Base-by-base conservation (phyloP, 1,140 invertebrate species). In the Coenobita brevimanus region DNA sequence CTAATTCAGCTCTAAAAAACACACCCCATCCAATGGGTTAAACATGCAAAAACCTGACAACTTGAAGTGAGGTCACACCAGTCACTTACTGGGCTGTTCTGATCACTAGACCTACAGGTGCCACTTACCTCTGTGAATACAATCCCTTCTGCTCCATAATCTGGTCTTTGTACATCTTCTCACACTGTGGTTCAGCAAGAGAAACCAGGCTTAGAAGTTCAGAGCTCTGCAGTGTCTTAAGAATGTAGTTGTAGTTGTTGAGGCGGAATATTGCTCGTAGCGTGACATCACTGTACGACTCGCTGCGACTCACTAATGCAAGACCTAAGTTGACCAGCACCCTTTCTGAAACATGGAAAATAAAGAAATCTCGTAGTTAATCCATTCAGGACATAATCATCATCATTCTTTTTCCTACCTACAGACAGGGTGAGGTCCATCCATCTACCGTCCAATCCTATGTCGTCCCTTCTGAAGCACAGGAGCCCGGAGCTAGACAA, bases 221-320 rank as follows among this genome's bases (percentile, higher is more conserved):
- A 88, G 96, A 97, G 89, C 96, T 94, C 91, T 97, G 95, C 33
- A 98, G 93, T 57, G 97, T 96, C 93, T 97, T 98, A 8, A 98
- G 93, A 82, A 99, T 96, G 91, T 99, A 98, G 93, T 98, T 96
- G 88, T 97, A 97, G 92, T 99, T 99, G 92, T 98, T 98, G 27
- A 98, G 93, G 4, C 97, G 94, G 92, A 98, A 98, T 50, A 98
- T 94, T 67, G 97, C 95, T 91, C 96, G 96, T 13, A 98, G 94
- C 33, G 95, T 96, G 75, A 94, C 93, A 92, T 98, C 97, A 43
- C 94, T 95, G 90, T 97, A 98, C 3, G 93, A 75, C 85, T 92
- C 91, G 84, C 90, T 90, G 2, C 88, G 79, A 41, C 93, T 85
- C 90, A 92, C 89, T 95, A 98, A 93, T 6, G 96, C 96, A 67